These are phyloP conservation scores for Rhea americana DNA, from an alignment of 2,113 vertebrate genomes.

Conservation along the genomic window DNA sequence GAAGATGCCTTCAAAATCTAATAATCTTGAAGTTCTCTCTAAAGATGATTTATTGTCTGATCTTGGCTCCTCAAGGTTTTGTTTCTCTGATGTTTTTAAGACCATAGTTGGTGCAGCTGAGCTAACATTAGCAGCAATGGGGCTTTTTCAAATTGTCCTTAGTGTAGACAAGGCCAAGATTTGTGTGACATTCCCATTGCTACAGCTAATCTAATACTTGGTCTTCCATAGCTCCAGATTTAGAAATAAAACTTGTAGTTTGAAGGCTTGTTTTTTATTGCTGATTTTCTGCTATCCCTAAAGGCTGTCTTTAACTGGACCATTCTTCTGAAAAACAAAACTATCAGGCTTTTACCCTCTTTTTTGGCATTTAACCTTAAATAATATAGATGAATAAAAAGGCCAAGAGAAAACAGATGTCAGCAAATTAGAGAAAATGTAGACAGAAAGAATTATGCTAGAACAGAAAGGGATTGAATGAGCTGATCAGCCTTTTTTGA, in stretches of 20 bases:
- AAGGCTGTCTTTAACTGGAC: neutral
- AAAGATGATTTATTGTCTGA: neutral
- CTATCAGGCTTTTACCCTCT: fast-evolving
- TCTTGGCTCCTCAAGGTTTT: neutral
- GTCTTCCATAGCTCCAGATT: neutral
- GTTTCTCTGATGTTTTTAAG: neutral
- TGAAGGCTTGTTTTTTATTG: neutral
- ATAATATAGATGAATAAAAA: neutral
- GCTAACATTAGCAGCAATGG: neutral
- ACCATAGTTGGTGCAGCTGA: neutral
- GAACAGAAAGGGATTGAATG: neutral
- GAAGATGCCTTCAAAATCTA: neutral
- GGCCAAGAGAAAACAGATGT: neutral
- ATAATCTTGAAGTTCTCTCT: neutral
- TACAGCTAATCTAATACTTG: neutral
- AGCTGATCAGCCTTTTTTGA: neutral
- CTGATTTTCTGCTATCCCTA: neutral
- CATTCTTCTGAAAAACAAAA: neutral
- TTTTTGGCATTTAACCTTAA: neutral
- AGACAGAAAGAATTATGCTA: neutral
- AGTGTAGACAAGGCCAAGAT: neutral
- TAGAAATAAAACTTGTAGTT: neutral
- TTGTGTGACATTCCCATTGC: neutral
- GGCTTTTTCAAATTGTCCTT: neutral
- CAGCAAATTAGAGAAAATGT: neutral